Evolutionary conservation across 2,797 vertebrate genomes (phyloP), one percentile per base, ranked within the genome.

Genomic region (Hydrophis major): DNA sequence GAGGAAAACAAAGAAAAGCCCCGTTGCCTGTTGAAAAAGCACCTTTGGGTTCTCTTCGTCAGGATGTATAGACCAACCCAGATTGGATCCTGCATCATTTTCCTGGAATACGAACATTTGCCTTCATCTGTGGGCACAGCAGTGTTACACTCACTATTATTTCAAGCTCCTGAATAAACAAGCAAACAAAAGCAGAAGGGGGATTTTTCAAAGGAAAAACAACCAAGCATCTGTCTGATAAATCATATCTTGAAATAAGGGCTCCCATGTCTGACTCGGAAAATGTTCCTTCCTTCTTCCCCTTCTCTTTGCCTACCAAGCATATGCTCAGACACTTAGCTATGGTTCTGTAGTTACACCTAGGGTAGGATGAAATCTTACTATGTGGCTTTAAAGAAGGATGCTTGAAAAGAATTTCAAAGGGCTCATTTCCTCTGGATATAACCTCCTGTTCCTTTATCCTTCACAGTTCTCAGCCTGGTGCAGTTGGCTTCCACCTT

Each of bases 361-460:
- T 83, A 59, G 4, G 11, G 4, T 86, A 28, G 22, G 42, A 37
- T n/a, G 37, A 16, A 28, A 63, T 32, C 57, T 86, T 86, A 20
- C 50, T 20, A 32, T 32, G 6, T 47, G 28, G 20, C 42, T 47
- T 8, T 86, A 92, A 7, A 61, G 53, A 28, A 2, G 37, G 42
- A 53, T 20, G 28, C 13, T 20, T 53, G 42, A n/a, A 28, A 87
- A 56, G 37, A 27, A 89, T 86, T 47, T 86, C 88, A 86, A 28
- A 7, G 42, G 95, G 94, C 94, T 95, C 94, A 95, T 94, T 95
- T 96, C 93, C 94, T 94, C 92, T 95, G 93, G 94, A 89, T 94
- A 95, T 93, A 94, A 94, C 94, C 94, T 95, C 92, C 7, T 96
- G 94, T 95, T 96, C 92, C 95, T 91, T 55, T 94, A 95, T 92